Evolutionary conservation across 2,797 vertebrate species (phyloP).

Genomic region (Pangasius djambal): DNA sequence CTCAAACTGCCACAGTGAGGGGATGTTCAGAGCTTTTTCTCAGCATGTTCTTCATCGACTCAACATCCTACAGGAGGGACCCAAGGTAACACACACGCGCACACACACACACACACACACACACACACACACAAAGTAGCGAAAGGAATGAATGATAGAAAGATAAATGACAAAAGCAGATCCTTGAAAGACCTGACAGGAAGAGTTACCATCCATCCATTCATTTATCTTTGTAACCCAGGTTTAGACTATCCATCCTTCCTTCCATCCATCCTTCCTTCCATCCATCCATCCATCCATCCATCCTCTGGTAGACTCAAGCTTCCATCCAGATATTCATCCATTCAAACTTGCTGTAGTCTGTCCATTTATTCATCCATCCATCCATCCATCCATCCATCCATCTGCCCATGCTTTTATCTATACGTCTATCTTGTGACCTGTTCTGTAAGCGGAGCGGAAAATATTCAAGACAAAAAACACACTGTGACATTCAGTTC

Average conservation of each 20-base stretch:
- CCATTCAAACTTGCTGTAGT: not conserved
- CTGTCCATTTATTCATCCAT: not conserved
- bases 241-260: not conserved
- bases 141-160: not conserved
- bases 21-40: constrained; percentile 92
- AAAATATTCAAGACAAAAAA: not conserved
- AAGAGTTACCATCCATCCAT: not conserved
- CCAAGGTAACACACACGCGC: constrained; percentile 76
- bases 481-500: not conserved
- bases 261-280: not conserved
- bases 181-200: not conserved
- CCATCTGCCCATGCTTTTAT: not conserved
- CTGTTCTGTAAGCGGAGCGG: not conserved
- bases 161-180: not conserved
- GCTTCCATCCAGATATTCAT: not conserved
- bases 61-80: constrained; percentile 80
- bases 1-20: constrained; percentile 86
- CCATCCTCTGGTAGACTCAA: not conserved
- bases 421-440: not conserved
- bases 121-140: not conserved
- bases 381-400: not conserved
- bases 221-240: not conserved
- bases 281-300: not conserved
- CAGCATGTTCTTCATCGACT: constrained; percentile 92
- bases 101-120: not conserved